Conservation (phyloP, 2,888 invertebrate genomes). For the Agriotes lineatus region DNA sequence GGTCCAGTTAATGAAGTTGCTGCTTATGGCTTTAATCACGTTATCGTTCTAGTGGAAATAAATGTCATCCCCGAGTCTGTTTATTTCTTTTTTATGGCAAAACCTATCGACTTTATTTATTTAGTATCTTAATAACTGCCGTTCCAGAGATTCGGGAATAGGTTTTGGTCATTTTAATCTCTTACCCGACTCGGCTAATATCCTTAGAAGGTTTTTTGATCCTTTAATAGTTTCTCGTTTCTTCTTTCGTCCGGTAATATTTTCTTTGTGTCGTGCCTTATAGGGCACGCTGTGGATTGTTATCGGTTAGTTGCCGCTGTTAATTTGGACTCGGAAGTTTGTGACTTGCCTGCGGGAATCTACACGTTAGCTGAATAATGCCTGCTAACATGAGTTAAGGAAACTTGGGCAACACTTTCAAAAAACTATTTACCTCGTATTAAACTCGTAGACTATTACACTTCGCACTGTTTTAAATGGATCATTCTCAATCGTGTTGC, state of each 20-base stretch:
- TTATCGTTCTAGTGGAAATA: conserved; percentile 53
- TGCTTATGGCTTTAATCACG: conserved; percentile 58
- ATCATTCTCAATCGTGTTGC: no score
- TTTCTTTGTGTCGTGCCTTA: conserved; percentile 43
- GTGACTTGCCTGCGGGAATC: conserved; percentile 40
- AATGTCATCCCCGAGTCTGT: conserved; percentile 45
- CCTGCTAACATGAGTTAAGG: conserved; percentile 40
- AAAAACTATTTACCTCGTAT: conserved; percentile 22
- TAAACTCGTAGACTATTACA: conserved; percentile 12
- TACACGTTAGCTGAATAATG: conserved; percentile 39
- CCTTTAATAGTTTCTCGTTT: conserved; percentile 47
- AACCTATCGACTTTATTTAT: conserved; percentile 51
- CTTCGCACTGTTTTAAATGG: no score
- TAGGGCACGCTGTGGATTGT: conserved; percentile 37
- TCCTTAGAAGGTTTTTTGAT: conserved; percentile 46
- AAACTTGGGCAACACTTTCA: conserved; percentile 30
- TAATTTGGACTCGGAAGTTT: conserved; percentile 42
- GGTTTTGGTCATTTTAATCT: conserved; percentile 48
- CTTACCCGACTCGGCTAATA: conserved; percentile 44
- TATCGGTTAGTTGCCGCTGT: conserved; percentile 47
- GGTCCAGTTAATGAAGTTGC: conserved; percentile 57
- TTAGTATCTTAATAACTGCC: conserved; percentile 51
- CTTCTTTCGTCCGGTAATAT: conserved; percentile 41
- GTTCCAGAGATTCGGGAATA: conserved; percentile 43
- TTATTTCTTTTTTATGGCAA: conserved; percentile 49